A percentile compares a stretch with the other conserved stretches of the same genome.
Conservation (phyloP, 1,140 invertebrate genomes). For the Drosophila busckii region DNA sequence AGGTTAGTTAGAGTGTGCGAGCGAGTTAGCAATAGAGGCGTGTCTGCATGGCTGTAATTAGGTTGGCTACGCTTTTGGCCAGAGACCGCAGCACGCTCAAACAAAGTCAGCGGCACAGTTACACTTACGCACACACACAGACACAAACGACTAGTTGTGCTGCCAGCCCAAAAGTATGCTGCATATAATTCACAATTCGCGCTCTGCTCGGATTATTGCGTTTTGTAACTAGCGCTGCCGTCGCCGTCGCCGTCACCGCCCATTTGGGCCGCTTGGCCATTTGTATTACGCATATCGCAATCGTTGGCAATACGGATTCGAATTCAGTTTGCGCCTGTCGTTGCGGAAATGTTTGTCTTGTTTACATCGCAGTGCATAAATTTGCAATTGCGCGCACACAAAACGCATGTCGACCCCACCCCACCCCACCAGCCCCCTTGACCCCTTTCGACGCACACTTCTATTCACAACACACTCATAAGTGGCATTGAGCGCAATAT, state of each 20-base stretch:
- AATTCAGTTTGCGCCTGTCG: slow-evolving; percentile 7
- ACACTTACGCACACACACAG: slow-evolving; percentile 1
- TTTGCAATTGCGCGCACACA: slow-evolving; percentile 66
- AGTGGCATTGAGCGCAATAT: slow-evolving; percentile 21
- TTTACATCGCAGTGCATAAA: slow-evolving; percentile 75
- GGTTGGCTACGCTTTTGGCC: slow-evolving; percentile 50
- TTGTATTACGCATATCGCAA: slow-evolving; percentile 1
- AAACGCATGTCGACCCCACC: background rate
- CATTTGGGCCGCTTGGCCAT: slow-evolving; percentile 33
- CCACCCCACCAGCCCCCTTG: too few species aligned
- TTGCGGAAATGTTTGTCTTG: slow-evolving; percentile 68
- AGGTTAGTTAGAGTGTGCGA: background rate
- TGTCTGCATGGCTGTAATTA: slow-evolving; percentile 68
- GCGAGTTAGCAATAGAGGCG: background rate
- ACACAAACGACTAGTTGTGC: background rate
- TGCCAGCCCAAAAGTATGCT: slow-evolving; percentile 55
- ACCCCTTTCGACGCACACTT: too few species aligned
- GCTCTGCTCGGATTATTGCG: slow-evolving; percentile 41
- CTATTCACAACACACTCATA: slow-evolving; percentile 8
- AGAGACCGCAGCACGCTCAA: slow-evolving; percentile 13
- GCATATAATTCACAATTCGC: slow-evolving; percentile 71
- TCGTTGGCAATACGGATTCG: background rate
- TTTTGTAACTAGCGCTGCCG: too few species aligned
- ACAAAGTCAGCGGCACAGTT: slow-evolving; percentile 14
- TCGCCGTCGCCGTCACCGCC: too few species aligned